Evolutionary conservation across 2,113 vertebrate species (phyloP).

Genomic region (Eulacestoma nigropectus): DNA sequence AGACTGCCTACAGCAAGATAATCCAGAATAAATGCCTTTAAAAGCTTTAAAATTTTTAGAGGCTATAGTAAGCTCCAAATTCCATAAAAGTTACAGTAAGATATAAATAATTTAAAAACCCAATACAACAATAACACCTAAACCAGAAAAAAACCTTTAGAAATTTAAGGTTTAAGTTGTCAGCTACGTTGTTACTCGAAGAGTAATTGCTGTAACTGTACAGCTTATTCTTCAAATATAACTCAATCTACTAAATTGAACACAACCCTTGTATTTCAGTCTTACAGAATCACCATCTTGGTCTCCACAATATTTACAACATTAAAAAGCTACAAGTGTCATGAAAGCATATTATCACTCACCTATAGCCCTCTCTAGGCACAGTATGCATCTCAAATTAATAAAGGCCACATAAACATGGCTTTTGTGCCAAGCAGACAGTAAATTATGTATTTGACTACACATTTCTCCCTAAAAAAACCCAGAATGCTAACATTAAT

Average conservation of each 20-base stretch:
- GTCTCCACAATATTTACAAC: not conserved
- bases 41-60: not conserved
- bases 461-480: not conserved
- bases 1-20: not conserved
- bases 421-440: conserved; percentile 28
- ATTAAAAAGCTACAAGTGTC: not conserved
- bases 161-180: not conserved
- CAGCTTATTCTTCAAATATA: not conserved
- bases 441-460: conserved; percentile 36
- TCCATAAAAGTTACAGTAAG: not conserved
- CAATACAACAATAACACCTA: not conserved
- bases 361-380: not conserved
- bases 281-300: not conserved
- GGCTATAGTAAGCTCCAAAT: not conserved
- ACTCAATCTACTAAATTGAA: not conserved
- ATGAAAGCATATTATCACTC: conserved; percentile 8
- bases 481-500: conserved; percentile 52
- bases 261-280: not conserved
- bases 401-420: not conserved
- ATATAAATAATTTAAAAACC: not conserved
- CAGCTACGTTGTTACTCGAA: not conserved
- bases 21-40: not conserved
- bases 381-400: not conserved
- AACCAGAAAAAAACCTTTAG: not conserved
- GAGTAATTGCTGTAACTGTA: not conserved